These are phyloP conservation scores for Uropsilus gracilis DNA, from an alignment of 2,113 vertebrate species.

Conservation along the genomic window DNA sequence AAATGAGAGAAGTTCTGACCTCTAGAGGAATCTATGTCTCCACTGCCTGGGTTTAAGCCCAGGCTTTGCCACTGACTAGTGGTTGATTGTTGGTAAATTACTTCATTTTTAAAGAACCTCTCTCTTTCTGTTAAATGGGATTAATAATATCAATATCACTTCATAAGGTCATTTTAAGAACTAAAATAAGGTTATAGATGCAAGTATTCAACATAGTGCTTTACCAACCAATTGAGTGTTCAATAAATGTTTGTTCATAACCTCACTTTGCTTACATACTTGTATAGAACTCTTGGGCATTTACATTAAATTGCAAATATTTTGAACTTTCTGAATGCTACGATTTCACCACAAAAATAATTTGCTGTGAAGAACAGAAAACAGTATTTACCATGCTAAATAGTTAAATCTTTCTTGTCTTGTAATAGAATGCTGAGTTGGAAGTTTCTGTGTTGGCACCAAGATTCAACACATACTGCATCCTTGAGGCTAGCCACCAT, in stretches of 20 bases:
- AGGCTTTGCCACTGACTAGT: not conserved
- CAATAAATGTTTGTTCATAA: not conserved
- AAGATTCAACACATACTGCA: not conserved
- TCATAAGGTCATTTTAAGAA: not conserved
- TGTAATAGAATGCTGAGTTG: not conserved
- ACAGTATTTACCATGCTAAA: not conserved
- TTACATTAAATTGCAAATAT: not conserved
- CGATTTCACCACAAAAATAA: not conserved
- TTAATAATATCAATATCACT: not conserved
- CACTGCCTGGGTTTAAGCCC: not conserved
- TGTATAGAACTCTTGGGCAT: not conserved
- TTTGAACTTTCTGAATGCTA: not conserved
- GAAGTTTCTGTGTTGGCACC: not conserved
- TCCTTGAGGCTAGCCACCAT: not conserved
- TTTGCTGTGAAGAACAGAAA: not conserved
- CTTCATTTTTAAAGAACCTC: not conserved
- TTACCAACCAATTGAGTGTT: not conserved
- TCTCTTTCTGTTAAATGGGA: not conserved
- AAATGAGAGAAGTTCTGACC: not conserved
- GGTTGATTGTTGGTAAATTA: not conserved
- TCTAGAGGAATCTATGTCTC: not conserved
- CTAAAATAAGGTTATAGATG: not conserved
- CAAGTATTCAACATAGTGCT: not conserved
- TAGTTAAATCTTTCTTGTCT: not conserved
- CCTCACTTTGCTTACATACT: not conserved